Evolutionary conservation across 2,888 invertebrate species (phyloP).

Genomic region (Neoitamus cyanurus): DNA sequence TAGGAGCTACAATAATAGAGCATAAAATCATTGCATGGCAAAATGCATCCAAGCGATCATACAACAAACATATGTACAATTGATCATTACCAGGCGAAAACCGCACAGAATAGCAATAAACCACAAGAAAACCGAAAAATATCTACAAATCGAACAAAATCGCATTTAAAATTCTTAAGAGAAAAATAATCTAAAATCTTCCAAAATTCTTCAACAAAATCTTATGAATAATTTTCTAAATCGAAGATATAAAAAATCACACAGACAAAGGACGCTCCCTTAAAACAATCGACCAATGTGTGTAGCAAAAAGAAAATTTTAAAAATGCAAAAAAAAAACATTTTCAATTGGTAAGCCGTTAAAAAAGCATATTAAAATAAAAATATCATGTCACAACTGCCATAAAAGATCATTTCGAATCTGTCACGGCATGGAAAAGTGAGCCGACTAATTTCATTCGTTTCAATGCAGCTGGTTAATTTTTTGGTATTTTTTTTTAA

Average conservation of each 20-base stretch:
- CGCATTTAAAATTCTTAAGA: background rate
- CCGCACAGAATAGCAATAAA: background rate
- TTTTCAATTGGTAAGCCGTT: background rate
- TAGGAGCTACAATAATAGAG: background rate
- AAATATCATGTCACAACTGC: background rate
- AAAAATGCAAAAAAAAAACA: background rate
- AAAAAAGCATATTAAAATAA: background rate
- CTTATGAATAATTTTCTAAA: constrained; percentile 11
- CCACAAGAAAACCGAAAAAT: constrained; percentile 3
- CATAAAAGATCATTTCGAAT: background rate
- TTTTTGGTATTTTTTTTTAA: background rate
- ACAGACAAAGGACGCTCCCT: background rate
- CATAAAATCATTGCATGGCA: too few relatives aligned
- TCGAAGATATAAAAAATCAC: background rate
- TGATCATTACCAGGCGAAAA: background rate
- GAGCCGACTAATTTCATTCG: background rate
- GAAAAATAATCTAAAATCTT: background rate
- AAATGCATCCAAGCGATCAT: too few relatives aligned
- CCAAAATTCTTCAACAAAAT: constrained; percentile 7
- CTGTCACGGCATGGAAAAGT: background rate
- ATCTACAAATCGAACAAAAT: background rate
- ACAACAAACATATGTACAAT: too few relatives aligned
- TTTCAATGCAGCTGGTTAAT: background rate
- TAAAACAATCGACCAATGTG: constrained; percentile 34
- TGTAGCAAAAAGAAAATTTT: constrained; percentile 17